Evolutionary conservation across 2,888 invertebrate species (phyloP), one percentile per base, ranked within the genome.

Genomic region (Phytoseiulus persimilis): DNA sequence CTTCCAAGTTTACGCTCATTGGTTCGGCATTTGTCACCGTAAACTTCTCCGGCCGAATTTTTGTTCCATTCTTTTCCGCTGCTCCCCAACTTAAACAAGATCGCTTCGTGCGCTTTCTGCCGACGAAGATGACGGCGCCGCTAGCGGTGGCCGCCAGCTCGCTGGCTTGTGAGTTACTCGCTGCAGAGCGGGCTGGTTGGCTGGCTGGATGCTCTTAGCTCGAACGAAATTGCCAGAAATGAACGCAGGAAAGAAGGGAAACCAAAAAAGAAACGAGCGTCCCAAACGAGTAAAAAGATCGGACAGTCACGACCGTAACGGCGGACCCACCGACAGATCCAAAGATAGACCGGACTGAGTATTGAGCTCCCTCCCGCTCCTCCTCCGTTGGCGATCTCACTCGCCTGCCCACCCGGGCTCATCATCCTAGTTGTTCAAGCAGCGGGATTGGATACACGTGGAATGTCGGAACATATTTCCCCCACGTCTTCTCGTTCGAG

Each of bases 271-370:
- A 65, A 65, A 65, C 65, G 65, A 65, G 65, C 65, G 65, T 65
- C 65, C 65, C 65, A 65, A 65, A 65, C 65, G 65, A 65, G 65
- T 65, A 65, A 65, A 65, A 65, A 65, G 65, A 65, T 65, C 65
- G 65, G 65, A 65, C 65, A 65, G 65, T 65, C 65, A 65, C 65
- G 65, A 65, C 65, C 65, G 65, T 65, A 65, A 65, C 65, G 65
- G 65, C 65, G 28, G 65, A 46, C 46, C 46, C 14, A 46, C 46
- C 46, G 46, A 46, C 46, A 14, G 46, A 28, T 23, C 65, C 65
- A 65, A 28, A 65, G 65, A 3, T 65, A 65, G 65, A 65, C 9
- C 65, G 65, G 65, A 65, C 65, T 65, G 65, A 65, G 65, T 65
- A 65, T 65, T 65, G 65, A 28, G 65, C 65, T 65, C 65, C 65